Evolutionary conservation across 1,140 invertebrate genomes (phyloP).

Genomic region (Trichomalopsis sarcophagae): DNA sequence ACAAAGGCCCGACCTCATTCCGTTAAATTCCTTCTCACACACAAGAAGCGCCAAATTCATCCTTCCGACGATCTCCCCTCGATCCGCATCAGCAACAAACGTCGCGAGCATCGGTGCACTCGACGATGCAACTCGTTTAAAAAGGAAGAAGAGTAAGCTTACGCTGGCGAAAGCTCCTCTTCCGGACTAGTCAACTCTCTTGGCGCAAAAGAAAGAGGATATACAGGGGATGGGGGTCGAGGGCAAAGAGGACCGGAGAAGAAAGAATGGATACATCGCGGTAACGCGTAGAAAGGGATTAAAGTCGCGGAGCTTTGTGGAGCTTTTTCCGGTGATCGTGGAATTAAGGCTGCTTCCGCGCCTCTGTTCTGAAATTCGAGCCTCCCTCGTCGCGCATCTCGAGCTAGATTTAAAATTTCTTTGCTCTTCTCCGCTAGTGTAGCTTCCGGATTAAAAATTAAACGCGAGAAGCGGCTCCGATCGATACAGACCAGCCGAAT

Average conservation of each 20-base stretch:
- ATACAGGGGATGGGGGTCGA: not conserved
- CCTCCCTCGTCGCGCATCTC: not conserved
- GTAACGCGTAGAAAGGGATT: not conserved
- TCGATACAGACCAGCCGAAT: not conserved
- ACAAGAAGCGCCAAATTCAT: not conserved
- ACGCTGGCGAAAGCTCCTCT: not conserved
- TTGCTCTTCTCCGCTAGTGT: not conserved
- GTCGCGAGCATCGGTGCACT: not conserved
- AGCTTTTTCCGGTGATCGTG: not conserved
- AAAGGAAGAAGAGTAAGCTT: not conserved
- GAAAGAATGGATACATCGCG: not conserved
- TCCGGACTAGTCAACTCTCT: not conserved
- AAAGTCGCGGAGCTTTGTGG: not conserved
- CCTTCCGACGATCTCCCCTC: not conserved
- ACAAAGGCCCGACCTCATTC: no score
- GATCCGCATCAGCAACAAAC: not conserved
- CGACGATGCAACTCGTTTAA: not conserved
- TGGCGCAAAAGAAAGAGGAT: not conserved
- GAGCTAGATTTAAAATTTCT: not conserved
- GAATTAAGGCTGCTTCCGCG: not conserved
- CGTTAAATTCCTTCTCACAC: not conserved
- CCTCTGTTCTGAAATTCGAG: conserved; percentile 2
- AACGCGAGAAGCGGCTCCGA: not conserved
- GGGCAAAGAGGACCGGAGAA: not conserved
- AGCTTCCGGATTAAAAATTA: not conserved